A percentile compares a stretch with the other conserved stretches of the same genome.
Conservation (phyloP, 2,113 vertebrate genomes). For the Dendropsophus ebraccatus region DNA sequence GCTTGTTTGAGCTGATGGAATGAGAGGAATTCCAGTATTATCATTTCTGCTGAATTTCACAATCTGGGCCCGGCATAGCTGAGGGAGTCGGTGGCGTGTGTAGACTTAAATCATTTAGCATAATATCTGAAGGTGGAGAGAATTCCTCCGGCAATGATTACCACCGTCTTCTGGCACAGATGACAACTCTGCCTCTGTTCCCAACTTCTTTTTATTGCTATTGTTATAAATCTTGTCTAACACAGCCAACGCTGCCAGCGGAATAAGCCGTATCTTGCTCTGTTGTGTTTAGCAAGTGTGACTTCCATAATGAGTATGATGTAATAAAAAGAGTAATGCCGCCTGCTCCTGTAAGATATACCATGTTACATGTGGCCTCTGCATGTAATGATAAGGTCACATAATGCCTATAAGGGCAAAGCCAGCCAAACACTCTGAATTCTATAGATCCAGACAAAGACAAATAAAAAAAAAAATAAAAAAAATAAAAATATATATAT, state of each 20-base stretch:
- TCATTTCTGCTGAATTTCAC: constrained; percentile 56
- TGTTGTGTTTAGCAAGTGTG: background rate
- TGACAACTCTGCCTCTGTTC: constrained; percentile 26
- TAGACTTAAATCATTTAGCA: constrained; percentile 44
- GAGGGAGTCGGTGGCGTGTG: constrained; percentile 51
- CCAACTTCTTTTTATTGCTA: background rate
- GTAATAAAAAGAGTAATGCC: background rate
- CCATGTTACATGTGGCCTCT: too few species aligned
- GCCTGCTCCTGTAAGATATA: background rate
- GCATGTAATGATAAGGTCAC: too few species aligned
- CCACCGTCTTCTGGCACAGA: constrained; percentile 4
- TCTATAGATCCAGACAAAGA: too few species aligned
- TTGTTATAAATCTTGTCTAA: background rate
- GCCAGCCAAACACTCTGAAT: too few species aligned
- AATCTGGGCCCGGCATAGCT: constrained; percentile 11
- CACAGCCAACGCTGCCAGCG: too few species aligned
- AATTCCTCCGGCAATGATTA: constrained; percentile 38
- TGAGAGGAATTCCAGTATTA: constrained; percentile 55
- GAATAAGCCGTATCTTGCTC: background rate
- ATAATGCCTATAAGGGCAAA: too few species aligned
- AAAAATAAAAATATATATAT: too few species aligned
- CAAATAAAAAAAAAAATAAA: too few species aligned
- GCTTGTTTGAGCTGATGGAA: constrained; percentile 40
- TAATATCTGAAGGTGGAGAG: constrained; percentile 55
- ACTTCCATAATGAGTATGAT: background rate